Evolutionary conservation across 1,140 invertebrate genomes (phyloP), one percentile per base, ranked within the genome.

Genomic region (Leptinotarsa undecemlineata): DNA sequence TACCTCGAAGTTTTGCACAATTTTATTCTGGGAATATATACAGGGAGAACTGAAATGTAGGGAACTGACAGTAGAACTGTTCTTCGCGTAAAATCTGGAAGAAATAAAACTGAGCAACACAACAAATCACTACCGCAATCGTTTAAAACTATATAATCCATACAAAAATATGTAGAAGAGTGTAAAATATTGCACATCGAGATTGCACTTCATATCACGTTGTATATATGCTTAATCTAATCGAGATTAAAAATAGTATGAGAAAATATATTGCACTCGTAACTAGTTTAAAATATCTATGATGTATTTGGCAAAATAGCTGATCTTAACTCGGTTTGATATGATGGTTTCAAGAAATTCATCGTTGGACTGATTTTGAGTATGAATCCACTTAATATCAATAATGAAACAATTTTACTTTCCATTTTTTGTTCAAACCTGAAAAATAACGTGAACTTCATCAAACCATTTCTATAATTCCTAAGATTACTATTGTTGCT

Each of bases 291-390:
- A 57, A 57, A 57, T 19, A 19, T 57, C 51, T 57, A 57, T 19
- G 51, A 57, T 42, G n/a, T 57, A 72, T 72, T 72, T 72, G 71
- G 71, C 71, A 72, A 72, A 64, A 33, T 72, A 72, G 60, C 60
- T 48, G 60, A 72, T 71, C 48, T 61, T 51, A 71, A 71, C 33
- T 14, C 11, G 11, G 42, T 42, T 42, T 68, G 3, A 66, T 23
- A 33, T 47, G 13, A 42, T 47, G 42, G 33, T 19, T 68, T 48
- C 42, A 42, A 33, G 15, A 68, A 68, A 68, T 42, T 68, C 15
- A n/a, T 42, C 33, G 33, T 42, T 8, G 11, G 8, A 42, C 33
- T 42, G 33, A 42, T 42, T 42, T 42, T 3, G 3, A 42, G 33
- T 42, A 11, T 2, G 33, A 42, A 42, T 42, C 11, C 33, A 42